A percentile compares a stretch with the other conserved stretches of the same genome.
phyloP scores from a whole-genome alignment of 2,113 vertebrate genomes.

The Dolichallabes microphthalmus region DNA sequence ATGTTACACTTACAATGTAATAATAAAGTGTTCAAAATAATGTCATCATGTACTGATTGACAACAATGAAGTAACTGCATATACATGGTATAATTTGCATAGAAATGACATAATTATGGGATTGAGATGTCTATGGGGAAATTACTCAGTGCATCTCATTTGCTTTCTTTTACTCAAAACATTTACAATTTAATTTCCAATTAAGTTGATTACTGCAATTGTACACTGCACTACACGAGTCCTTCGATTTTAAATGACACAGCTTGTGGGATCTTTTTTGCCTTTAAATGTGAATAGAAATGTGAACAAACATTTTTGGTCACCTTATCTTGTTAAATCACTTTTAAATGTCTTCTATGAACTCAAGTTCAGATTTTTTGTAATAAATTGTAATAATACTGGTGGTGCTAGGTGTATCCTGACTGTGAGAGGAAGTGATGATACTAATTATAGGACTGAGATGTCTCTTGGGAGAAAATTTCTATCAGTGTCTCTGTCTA shows the following conservation, averaged over 20 bases:
- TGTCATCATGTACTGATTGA: neutral
- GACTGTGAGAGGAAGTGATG: neutral
- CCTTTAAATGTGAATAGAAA: neutral
- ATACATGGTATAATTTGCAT: neutral
- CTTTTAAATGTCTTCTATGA: neutral
- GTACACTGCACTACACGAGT: neutral
- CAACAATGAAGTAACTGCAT: neutral
- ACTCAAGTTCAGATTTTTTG: neutral
- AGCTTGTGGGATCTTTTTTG: neutral
- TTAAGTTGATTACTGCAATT: neutral
- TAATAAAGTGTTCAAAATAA: neutral
- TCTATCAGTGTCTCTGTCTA: neutral
- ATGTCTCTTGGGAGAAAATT: neutral
- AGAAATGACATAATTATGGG: neutral
- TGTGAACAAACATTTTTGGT: neutral
- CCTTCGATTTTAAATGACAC: neutral
- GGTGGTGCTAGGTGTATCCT: neutral
- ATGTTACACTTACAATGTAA: neutral
- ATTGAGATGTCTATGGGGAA: neutral
- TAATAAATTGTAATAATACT: neutral
- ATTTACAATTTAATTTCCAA: neutral
- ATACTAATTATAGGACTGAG: neutral
- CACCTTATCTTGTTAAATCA: neutral
- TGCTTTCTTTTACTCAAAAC: neutral
- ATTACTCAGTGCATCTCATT: neutral